Evolutionary conservation across 2,113 vertebrate species (phyloP).

Genomic region (Euleptes europaea): DNA sequence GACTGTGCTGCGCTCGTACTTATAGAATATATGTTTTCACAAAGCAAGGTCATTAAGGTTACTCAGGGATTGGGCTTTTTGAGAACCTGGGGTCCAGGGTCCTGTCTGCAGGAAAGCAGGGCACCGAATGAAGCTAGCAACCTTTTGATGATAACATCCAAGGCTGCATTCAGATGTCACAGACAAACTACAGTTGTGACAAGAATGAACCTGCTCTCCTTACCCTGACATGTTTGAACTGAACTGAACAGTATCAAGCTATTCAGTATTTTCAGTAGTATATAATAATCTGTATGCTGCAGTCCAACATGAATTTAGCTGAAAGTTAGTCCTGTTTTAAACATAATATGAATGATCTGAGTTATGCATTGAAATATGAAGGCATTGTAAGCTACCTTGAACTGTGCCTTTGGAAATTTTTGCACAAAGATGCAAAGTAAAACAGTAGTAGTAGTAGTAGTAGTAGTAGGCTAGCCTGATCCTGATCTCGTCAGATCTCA

Average conservation of each 20-base stretch:
- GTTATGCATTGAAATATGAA: too few relatives aligned
- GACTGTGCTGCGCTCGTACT: neutral
- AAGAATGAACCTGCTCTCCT: neutral
- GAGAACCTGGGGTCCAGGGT: neutral
- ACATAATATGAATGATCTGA: neutral
- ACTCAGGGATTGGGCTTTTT: neutral
- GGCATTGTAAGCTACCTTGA: neutral
- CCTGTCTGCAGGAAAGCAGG: neutral
- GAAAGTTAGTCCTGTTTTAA: neutral
- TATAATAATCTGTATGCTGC: neutral
- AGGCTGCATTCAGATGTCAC: too few relatives aligned
- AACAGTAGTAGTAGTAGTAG: too few relatives aligned
- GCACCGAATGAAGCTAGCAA: neutral
- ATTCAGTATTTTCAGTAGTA: neutral
- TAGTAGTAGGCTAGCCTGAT: too few relatives aligned
- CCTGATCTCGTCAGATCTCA: too few relatives aligned
- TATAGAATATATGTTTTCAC: neutral
- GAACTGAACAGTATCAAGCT: neutral
- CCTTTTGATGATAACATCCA: neutral
- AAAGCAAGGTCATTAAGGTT: neutral
- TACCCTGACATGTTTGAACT: neutral
- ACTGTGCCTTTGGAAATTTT: neutral
- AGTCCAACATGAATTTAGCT: neutral
- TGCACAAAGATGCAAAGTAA: neutral
- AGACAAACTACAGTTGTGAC: too few relatives aligned